Evolutionary conservation across 2,113 vertebrate species (phyloP), one percentile per base, ranked within the genome.

Genomic region (Gallinago media): DNA sequence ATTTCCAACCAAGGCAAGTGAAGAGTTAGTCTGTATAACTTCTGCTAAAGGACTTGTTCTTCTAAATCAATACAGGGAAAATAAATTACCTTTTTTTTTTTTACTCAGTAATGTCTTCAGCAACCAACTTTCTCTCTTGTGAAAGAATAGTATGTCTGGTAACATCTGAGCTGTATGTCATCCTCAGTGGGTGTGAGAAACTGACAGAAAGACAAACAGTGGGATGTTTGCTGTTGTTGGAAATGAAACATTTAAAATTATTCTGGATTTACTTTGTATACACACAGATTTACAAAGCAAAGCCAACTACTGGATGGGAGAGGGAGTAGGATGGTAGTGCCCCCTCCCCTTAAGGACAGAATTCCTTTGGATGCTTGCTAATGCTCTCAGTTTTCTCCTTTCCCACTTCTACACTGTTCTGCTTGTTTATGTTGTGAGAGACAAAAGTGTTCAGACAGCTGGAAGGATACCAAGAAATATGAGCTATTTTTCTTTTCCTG

Each of bases 261-360:
- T 47, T 47, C 62, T 70, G 67, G 10, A 65, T 79, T 74, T 74
- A 42, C 16, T 65, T 68, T 42, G n/a, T 59, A 18, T 63, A 50
- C 22, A 12, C 22, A 18, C 29, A 74, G 25, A 29, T 74, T n/a
- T 52, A 63, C 4, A 79, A 61, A 79, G 18, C 49, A 78, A 67
- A 62, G 27, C 10, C 47, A 55, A 8, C 38, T 63, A 17, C 31
- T 54, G 44, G 12, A 19, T 61, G 38, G 21, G 52, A 73, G 31
- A 46, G 21, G 32, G 3, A 70, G 19, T 70, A 0, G 1, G 52
- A 20, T 0, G 1, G 23, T 82, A 26, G 23, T 78, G 18, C 11
- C 13, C 27, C 40, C 12, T 88, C 10, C 9, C 0, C 0, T 54
- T 61, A 36, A 49, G 14, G 42, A 23, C 27, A 25, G 13, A 7